A percentile compares a stretch with the other conserved stretches of the same genome.
Conservation (phyloP, 2,888 invertebrate species). For the Meghimatium bilineatum region DNA sequence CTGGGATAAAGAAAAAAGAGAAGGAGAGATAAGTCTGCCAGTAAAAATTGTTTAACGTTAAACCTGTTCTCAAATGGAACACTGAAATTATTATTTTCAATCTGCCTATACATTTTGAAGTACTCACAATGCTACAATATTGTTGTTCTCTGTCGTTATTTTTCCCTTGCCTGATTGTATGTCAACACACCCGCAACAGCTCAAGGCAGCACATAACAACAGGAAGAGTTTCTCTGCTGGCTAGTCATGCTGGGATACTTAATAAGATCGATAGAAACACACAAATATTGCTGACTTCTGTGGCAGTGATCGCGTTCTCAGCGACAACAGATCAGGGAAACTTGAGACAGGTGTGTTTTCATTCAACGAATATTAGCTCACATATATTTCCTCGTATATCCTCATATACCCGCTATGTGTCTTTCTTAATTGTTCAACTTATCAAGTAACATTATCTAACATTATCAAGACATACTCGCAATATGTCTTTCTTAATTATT, state of each 20-base stretch:
- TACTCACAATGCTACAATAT: neutral
- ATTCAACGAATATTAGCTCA: too few species aligned
- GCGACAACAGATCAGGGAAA: too few species aligned
- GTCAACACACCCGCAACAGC: neutral
- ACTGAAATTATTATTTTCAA: neutral
- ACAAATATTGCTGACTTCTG: too few species aligned
- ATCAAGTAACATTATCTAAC: too few species aligned
- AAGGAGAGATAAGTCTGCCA: neutral
- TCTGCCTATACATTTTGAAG: neutral
- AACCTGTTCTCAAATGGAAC: neutral
- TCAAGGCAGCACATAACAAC: neutral
- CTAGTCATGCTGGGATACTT: neutral
- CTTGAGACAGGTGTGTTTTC: too few species aligned
- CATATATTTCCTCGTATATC: too few species aligned
- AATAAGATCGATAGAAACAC: constrained; percentile 4
- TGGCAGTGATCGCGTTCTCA: too few species aligned
- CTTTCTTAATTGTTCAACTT: too few species aligned
- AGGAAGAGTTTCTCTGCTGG: neutral
- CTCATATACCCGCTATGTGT: too few species aligned
- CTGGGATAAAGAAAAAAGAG: neutral
- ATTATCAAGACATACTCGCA: too few species aligned
- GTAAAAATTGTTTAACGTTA: too few species aligned
- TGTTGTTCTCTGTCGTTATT: neutral
- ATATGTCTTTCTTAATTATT: too few species aligned
- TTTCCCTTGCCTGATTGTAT: neutral